Evolutionary conservation across 2,113 vertebrate species (phyloP), one percentile per base, ranked within the genome.

Genomic region (Pogona vitticeps): DNA sequence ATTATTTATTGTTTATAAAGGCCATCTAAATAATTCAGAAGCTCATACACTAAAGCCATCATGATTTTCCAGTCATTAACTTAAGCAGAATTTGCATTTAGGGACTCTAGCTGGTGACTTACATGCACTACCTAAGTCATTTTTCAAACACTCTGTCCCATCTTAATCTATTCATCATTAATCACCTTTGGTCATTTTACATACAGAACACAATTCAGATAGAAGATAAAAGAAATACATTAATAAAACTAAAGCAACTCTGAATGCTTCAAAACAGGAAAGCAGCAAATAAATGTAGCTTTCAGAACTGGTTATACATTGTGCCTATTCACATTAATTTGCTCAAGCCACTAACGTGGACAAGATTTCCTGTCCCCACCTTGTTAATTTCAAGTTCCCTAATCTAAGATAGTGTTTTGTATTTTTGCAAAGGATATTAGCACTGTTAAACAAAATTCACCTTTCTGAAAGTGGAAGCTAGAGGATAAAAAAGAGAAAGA

Each of bases 111-210:
- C 96, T 96, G 97, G 95, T 97, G 96, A 96, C 95, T 97, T 96
- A 95, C 96, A 96, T 95, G 93, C 89, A 91, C 94, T 96, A 95
- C 96, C 96, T 94, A 96, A 97, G 96, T 94, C 96, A 96, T 97
- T 97, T 97, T 97, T 97, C 97, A 97, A 97, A 95, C 93, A 95
- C 96, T 94, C 95, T 96, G 95, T 97, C 96, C 96, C 92, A 94
- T 96, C 96, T 95, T 96, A 96, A 97, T 97, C 96, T 96, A 95
- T 95, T 96, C 96, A 96, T 96, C 96, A 96, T 97, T 97, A 97
- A 97, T 97, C 97, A 97, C 95, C 93, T 96, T 96, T 96, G 96
- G 95, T 96, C 95, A 96, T 94, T 96, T 96, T 96, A 97, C 96
- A 96, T 96, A 96, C 94, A 94, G 96, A 97, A 96, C 96, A 96